Conservation (phyloP, 2,888 invertebrate species). For the Ectropis crepuscularia region DNA sequence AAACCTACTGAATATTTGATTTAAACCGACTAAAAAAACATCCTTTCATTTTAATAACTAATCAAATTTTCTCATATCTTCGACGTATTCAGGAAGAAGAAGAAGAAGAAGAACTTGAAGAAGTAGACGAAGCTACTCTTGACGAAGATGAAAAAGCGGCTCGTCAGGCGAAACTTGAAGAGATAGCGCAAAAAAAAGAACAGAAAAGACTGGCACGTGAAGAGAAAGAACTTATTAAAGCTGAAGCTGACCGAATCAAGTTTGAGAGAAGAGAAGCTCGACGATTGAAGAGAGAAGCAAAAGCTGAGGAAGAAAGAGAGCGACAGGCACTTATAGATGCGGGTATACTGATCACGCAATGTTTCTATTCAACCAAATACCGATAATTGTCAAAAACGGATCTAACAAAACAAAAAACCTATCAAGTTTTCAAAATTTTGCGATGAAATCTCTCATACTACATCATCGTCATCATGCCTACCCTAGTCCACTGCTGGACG, state of each 20-base stretch:
- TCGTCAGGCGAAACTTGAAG: conserved; percentile 57
- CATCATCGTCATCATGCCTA: too few species aligned
- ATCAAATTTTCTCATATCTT: too few species aligned
- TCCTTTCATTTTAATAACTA: too few species aligned
- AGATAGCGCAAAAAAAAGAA: conserved; percentile 58
- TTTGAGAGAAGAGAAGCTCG: conserved; percentile 67
- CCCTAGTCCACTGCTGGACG: too few species aligned
- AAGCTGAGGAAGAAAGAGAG: conserved; percentile 60
- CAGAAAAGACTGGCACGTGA: conserved; percentile 59
- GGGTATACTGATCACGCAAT: conserved; percentile 50
- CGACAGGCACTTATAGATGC: conserved; percentile 64
- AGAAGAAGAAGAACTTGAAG: conserved; percentile 69
- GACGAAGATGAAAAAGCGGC: conserved; percentile 74
- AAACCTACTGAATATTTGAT: too few species aligned
- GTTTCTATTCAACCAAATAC: too few species aligned
- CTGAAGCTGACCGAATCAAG: conserved; percentile 59
- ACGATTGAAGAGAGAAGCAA: conserved; percentile 65
- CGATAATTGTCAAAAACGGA: too few species aligned
- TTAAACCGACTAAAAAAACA: too few species aligned
- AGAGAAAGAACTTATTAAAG: conserved; percentile 59
- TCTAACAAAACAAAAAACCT: too few species aligned
- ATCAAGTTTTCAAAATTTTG: too few species aligned
- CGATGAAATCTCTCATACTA: too few species aligned
- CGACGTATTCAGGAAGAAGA: conserved; percentile 52
- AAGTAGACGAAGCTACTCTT: conserved; percentile 70